These are phyloP conservation scores for Trachelus stipa DNA, from an alignment of 2,888 invertebrate species.

Conservation along the genomic window DNA sequence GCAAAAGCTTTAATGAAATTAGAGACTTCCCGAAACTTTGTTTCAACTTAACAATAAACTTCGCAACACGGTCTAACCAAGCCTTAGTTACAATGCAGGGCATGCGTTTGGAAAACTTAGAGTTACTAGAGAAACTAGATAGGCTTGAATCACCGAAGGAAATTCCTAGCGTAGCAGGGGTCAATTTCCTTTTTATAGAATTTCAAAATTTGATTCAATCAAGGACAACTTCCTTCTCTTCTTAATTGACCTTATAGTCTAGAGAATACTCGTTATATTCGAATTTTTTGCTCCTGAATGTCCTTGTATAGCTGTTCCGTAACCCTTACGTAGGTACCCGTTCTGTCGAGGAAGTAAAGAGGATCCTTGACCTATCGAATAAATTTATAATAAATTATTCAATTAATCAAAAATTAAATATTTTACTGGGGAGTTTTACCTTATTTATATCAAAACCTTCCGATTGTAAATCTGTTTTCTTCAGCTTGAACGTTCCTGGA, in stretches of 20 bases:
- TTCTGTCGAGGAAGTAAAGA: conserved; percentile 76
- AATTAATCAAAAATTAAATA: conserved; percentile 60
- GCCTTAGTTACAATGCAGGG: not conserved
- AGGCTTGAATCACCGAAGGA: not conserved
- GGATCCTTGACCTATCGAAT: conserved; percentile 73
- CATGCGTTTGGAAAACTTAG: not conserved
- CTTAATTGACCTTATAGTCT: not conserved
- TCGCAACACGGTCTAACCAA: not conserved
- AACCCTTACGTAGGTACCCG: conserved; percentile 72
- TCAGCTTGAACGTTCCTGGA: conserved; percentile 91
- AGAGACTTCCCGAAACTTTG: not conserved
- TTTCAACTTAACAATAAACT: not conserved
- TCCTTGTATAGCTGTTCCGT: conserved; percentile 73
- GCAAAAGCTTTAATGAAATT: not conserved
- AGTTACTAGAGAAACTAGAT: not conserved
- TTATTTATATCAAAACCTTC: conserved; percentile 85
- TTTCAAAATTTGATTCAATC: not conserved
- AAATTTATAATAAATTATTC: conserved; percentile 18
- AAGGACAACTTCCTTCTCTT: not conserved
- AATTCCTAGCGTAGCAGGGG: not conserved
- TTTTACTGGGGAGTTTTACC: conserved; percentile 73
- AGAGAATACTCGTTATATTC: conserved; percentile 32
- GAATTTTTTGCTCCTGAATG: conserved; percentile 63
- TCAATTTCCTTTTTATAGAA: not conserved
- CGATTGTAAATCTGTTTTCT: conserved; percentile 86